A percentile compares a stretch with the other conserved stretches of the same genome.
Conservation (phyloP, 1,140 invertebrate genomes). For the Frieseomelitta varia region DNA sequence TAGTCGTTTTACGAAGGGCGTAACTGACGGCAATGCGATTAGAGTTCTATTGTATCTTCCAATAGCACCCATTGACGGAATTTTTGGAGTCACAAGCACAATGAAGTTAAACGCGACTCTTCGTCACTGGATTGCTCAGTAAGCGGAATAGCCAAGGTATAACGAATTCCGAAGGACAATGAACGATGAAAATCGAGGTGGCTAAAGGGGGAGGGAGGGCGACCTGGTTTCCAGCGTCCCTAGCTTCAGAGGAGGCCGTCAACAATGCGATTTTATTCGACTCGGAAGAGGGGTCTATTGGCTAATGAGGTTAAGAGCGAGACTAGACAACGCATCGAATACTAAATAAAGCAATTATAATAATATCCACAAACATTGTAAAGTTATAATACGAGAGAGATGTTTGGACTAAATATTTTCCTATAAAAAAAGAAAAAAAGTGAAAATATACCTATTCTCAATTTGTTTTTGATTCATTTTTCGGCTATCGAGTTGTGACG, state of each 20-base stretch:
- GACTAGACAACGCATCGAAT: conserved; percentile 25
- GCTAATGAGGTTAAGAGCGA: conserved; percentile 44
- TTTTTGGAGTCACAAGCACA: not conserved
- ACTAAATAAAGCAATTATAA: conserved; percentile 3
- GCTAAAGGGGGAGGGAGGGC: not conserved
- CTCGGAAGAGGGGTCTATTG: conserved; percentile 28
- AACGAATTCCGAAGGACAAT: not conserved
- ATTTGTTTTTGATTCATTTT: not conserved
- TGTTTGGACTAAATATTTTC: too few relatives aligned
- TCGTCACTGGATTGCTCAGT: not conserved
- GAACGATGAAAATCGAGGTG: conserved; percentile 3
- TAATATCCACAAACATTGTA: not conserved
- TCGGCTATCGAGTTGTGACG: not conserved
- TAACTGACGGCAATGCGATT: too few relatives aligned
- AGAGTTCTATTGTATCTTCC: too few relatives aligned
- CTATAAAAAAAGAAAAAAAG: too few relatives aligned
- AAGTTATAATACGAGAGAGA: not conserved
- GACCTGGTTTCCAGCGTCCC: conserved; percentile 20
- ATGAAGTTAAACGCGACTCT: not conserved
- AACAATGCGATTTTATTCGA: conserved; percentile 37
- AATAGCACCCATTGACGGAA: not conserved
- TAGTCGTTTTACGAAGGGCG: too few relatives aligned
- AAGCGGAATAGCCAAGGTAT: conserved; percentile 1
- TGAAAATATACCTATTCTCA: not conserved
- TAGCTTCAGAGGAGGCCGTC: not conserved